Evolutionary conservation across 2,113 vertebrate genomes (phyloP).

Genomic region (Epinephelus moara): DNA sequence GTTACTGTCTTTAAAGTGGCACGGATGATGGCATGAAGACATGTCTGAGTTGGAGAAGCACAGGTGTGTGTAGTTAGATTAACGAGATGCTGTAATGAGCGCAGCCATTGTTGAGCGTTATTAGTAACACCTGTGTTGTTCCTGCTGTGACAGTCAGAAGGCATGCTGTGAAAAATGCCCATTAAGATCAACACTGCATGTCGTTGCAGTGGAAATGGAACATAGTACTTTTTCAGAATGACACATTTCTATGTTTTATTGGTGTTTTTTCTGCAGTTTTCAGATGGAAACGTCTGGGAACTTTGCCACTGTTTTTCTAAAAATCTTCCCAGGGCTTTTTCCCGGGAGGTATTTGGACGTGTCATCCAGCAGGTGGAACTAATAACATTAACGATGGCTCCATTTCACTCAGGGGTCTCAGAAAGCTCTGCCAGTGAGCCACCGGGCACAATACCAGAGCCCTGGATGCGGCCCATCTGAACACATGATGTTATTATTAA

Average conservation of each 20-base stretch:
- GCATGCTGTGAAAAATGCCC: neutral
- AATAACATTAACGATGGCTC: conserved; percentile 13
- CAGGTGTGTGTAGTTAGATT: neutral
- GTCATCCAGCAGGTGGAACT: conserved; percentile 3
- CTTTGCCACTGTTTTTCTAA: neutral
- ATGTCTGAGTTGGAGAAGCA: neutral
- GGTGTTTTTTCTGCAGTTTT: neutral
- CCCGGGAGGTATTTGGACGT: neutral
- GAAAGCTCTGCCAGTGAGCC: neutral
- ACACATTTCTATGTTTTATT: neutral
- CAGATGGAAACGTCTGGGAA: neutral
- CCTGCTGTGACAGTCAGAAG: neutral
- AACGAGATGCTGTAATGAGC: neutral
- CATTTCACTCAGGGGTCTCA: neutral
- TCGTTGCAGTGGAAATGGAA: neutral
- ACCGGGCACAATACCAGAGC: neutral
- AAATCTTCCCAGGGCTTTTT: neutral
- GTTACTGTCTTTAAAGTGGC: neutral
- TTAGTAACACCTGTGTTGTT: neutral
- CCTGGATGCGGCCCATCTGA: neutral
- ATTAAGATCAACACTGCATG: neutral
- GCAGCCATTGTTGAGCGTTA: neutral
- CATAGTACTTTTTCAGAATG: neutral
- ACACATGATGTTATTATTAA: conserved; percentile 1
- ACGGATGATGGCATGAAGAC: neutral